A percentile compares a stretch with the other conserved stretches of the same genome.
These are phyloP conservation scores for Pan paniscus DNA, from an alignment of 2,113 vertebrate genomes.

Conservation along the genomic window DNA sequence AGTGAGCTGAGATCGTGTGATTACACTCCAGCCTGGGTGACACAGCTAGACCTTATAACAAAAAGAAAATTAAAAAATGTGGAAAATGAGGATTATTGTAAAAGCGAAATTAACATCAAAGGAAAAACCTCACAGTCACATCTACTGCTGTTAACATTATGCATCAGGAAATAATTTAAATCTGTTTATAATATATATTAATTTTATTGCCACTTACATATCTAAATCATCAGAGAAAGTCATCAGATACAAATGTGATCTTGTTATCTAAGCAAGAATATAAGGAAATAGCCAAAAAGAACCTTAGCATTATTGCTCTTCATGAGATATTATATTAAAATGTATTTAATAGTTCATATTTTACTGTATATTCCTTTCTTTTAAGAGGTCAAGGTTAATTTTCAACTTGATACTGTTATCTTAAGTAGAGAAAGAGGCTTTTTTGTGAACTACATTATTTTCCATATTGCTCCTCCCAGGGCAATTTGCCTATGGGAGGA, in stretches of 20 bases:
- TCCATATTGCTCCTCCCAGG: too few species aligned
- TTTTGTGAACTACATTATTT: too few species aligned
- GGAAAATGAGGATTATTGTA: accelerated
- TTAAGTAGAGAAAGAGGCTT: accelerated
- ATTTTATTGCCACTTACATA: accelerated
- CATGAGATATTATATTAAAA: accelerated
- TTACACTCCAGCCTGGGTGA: too few species aligned
- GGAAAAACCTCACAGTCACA: accelerated
- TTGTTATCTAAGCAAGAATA: not conserved
- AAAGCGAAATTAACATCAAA: not conserved
- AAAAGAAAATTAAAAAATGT: too few species aligned
- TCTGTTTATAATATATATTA: not conserved
- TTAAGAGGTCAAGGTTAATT: too few species aligned
- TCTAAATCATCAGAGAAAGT: accelerated
- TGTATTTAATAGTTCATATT: too few species aligned
- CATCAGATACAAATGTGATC: accelerated
- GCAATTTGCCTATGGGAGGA: accelerated
- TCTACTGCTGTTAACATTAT: not conserved
- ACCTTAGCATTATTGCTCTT: accelerated
- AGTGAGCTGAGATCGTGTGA: too few species aligned
- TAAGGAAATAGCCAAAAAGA: not conserved
- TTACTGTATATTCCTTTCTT: too few species aligned
- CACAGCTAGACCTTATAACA: too few species aligned
- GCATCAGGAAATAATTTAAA: accelerated
- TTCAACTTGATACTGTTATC: not conserved